These are phyloP conservation scores for Ophiodon elongatus DNA, from an alignment of 2,113 vertebrate species.

Conservation along the genomic window DNA sequence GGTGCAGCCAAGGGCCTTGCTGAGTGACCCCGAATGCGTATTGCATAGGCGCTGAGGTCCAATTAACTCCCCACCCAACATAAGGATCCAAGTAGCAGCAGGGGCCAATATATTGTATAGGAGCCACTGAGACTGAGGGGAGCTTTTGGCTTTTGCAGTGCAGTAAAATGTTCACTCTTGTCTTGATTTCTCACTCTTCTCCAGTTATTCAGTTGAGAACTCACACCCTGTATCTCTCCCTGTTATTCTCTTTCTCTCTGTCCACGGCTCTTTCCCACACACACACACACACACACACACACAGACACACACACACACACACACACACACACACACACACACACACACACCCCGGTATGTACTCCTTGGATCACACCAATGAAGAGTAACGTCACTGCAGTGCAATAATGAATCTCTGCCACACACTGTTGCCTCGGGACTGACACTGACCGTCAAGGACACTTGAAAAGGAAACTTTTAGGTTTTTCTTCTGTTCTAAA, in stretches of 20 bases:
- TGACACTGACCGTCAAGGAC: constrained; percentile 33
- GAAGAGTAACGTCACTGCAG: constrained; percentile 50
- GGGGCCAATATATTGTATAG: not conserved
- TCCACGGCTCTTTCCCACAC: constrained; percentile 29
- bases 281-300: constrained; percentile 32
- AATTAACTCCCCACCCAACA: constrained; percentile 54
- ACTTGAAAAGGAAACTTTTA: too few species aligned
- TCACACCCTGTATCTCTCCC: constrained; percentile 2
- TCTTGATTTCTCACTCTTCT: constrained; percentile 16
- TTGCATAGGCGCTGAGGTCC: constrained; percentile 67
- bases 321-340: not conserved
- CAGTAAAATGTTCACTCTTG: constrained; percentile 21
- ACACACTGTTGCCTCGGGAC: constrained; percentile 48
- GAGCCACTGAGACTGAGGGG: constrained; percentile 13
- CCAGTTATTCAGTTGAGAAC: constrained; percentile 11
- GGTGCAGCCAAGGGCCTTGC: constrained; percentile 50
- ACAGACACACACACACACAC: not conserved
- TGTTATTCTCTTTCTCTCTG: constrained; percentile 1
- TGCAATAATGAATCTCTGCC: constrained; percentile 52
- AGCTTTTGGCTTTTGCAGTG: constrained; percentile 13
- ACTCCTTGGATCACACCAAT: constrained; percentile 24
- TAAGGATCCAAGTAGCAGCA: constrained; percentile 50
- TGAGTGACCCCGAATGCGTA: constrained; percentile 57
- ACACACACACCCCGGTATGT: constrained; percentile 19
- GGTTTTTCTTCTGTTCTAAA: constrained; percentile 5